These are phyloP conservation scores for Drosophila anomalata DNA, from an alignment of 2,888 invertebrate genomes.

Conservation along the genomic window DNA sequence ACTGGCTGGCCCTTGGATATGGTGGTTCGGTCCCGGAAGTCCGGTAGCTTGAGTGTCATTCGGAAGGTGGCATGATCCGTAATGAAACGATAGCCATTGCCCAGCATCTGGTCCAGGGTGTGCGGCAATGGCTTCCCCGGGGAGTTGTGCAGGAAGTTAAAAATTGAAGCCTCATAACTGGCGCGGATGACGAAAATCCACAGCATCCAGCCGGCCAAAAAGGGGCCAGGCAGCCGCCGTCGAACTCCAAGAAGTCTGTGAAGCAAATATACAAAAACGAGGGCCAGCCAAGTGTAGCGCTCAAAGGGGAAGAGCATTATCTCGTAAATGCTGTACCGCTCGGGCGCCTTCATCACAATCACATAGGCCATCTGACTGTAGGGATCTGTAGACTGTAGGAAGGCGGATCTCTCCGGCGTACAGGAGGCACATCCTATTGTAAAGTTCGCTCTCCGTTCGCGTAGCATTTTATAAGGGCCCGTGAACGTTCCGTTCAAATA, in stretches of 20 bases:
- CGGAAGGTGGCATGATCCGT: conserved; percentile 58
- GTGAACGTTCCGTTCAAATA: conserved; percentile 56
- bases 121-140: conserved; percentile 56
- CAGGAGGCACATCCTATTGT: conserved; percentile 61
- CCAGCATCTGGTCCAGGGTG: conserved; percentile 47
- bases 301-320: conserved; percentile 64
- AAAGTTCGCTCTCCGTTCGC: conserved; percentile 50
- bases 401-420: conserved; percentile 40
- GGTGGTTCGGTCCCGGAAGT: conserved; percentile 5
- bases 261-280: conserved; percentile 17
- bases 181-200: conserved; percentile 53
- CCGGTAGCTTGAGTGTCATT: conserved; percentile 39
- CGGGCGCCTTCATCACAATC: conserved; percentile 40
- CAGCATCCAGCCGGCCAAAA: conserved; percentile 38
- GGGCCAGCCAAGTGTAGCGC: conserved; percentile 46
- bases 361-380: conserved; percentile 54
- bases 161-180: conserved; percentile 67
- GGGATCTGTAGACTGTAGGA: conserved; percentile 44
- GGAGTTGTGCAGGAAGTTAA: conserved; percentile 60
- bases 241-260: conserved; percentile 1
- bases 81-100: conserved; percentile 48
- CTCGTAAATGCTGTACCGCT: conserved; percentile 52
- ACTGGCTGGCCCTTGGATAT: conserved; percentile 47
- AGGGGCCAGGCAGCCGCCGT: neutral
- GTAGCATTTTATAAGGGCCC: conserved; percentile 58